Evolutionary conservation across 64 coral and sea anemone genomes (phyloP), one percentile per base, ranked within the genome.

Genomic region (Astreopora myriophthalma): DNA sequence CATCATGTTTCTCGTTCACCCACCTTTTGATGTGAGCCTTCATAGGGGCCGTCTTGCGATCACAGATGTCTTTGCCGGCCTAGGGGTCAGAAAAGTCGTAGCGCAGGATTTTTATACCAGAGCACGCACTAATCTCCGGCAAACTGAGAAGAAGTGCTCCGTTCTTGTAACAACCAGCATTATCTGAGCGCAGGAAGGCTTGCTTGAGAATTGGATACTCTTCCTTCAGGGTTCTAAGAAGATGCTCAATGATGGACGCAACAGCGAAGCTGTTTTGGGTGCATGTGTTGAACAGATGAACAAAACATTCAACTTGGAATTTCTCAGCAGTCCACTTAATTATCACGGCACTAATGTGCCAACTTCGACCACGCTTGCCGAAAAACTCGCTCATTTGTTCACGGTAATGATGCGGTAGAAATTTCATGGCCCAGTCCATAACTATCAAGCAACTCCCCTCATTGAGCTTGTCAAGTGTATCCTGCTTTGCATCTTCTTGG

Each of bases 371-470:
- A 32, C 67, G 8, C 67, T 70, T 70, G 16, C 67, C 67, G 16
- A 70, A 70, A 33, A 70, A 70, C 10, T 35, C 31, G 24, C 67
- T 70, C 30, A 70, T 34, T 12, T 70, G 69, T n/a, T 88, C 85
- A 17, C 85, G 25, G 69, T 88, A 88, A 26, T 58, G 48, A 11
- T 70, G 75, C 3, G 77, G 85, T 57, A 92, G 27, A 31, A 38
- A 92, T 69, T 92, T 92, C 78, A 48, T 92, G 5, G 79, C 89
- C 89, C 79, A 92, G 48, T 85, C 90, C 44, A 92, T 84, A 24
- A 85, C 84, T 13, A 92, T 74, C 16, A 92, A 55, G 55, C 67
- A 92, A 1, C 62, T 55, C 30, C 74, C 48, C 46, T 49, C 26
- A 55, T 85, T 34, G 40, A 85, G 89, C 3, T 73, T 29, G 52